Evolutionary conservation across 2,113 vertebrate genomes (phyloP).

Genomic region (Symphodus melops): DNA sequence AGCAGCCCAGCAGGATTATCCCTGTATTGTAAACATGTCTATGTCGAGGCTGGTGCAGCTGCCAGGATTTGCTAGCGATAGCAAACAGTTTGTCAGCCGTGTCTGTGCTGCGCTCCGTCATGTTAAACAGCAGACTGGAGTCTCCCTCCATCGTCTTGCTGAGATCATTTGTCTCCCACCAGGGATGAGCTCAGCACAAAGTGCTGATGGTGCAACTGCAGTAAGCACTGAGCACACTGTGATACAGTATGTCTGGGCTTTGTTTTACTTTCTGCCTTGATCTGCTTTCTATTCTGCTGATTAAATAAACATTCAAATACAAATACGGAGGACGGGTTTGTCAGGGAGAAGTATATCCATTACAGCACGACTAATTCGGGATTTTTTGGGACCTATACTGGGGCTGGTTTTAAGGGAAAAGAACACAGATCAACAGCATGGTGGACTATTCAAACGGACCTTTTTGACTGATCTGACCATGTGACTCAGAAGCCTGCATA

Average conservation of each 20-base stretch:
- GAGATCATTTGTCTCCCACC: constrained; percentile 52
- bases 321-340: constrained; percentile 5
- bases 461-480: too few species aligned
- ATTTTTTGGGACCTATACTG: not conserved
- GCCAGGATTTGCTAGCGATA: constrained; percentile 32
- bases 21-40: constrained; percentile 56
- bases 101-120: constrained; percentile 20
- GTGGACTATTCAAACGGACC: not conserved
- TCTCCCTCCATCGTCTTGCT: constrained; percentile 7
- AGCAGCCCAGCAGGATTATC: constrained; percentile 68
- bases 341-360: not conserved
- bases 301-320: not conserved
- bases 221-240: constrained; percentile 15
- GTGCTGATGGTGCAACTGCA: constrained; percentile 55
- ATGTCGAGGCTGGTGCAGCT: constrained; percentile 32
- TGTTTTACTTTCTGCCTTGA: constrained; percentile 17
- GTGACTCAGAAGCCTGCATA: too few species aligned
- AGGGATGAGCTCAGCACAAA: constrained; percentile 29
- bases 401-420: too few species aligned
- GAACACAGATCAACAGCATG: too few species aligned
- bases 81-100: constrained; percentile 32
- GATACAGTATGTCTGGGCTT: constrained; percentile 9
- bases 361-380: not conserved
- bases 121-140: constrained; percentile 27
- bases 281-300: not conserved